Base-by-base conservation (phyloP, 37 sponge, comb jelly and placozoan species). In the Ianthella basta region DNA sequence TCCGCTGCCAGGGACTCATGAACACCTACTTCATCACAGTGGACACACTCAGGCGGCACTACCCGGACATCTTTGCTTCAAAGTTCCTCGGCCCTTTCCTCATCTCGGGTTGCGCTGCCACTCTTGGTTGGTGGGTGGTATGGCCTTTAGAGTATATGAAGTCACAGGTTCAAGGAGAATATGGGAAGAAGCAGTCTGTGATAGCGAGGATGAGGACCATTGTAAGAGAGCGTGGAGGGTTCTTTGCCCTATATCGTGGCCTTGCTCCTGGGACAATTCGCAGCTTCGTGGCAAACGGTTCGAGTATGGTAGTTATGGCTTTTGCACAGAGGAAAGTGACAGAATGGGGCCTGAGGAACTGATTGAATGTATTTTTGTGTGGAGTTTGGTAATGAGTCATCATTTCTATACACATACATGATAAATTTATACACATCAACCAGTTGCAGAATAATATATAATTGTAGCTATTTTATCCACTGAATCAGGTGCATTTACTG, bases 61-160 rank as follows among this genome's bases (percentile, higher is more conserved):
- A 77, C 39, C 87, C 93, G 14, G 93, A 91, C 16, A 29, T 91
- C 12, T 98, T 98, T 64, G 33, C 72, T 13, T 73, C 86, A 0
- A 83, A 91, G 38, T 10, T 98, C 50, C 40, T 95, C 0, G 99
- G 99, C 24, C 99, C 99, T 0, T 98, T 98, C 84, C 79, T 98
- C 23, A 75, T 91, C 41, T 96, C 99, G 0, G 98, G 98, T 4
- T 55, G 88, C 0, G 93, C 97, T 0, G 95, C 97, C 10, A 97
- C 97, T n/a, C 6, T 92, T 15, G 94, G 87, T 23, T 98, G 99
- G 99, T 98, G 99, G 99, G 83, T 98, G 56, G 93, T 98, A 20
- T 98, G 99, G 99, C 99, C 99, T 6, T 83, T 98, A n/a, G 99
- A 98, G 80, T 89, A 96, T 79, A 98, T 98, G 99, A 98, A 98